Evolutionary conservation across 2,113 vertebrate genomes (phyloP).

Genomic region (Aythya baeri): DNA sequence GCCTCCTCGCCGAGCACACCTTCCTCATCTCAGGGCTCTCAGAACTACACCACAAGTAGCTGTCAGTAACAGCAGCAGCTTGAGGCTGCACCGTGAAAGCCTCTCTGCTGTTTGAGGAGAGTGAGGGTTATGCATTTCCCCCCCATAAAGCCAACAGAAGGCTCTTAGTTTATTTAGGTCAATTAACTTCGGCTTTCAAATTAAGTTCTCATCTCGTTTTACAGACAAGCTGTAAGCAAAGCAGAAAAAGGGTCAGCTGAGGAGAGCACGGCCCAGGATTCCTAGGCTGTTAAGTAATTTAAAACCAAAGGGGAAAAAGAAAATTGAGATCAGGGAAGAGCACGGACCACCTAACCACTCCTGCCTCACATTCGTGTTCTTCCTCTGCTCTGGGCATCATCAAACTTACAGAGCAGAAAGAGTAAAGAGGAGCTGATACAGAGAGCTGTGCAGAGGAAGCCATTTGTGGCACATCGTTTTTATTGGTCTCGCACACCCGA

Average conservation of each 20-base stretch:
- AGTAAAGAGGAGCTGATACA: rapidly evolving
- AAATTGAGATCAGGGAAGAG: neutral
- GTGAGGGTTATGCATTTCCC: neutral
- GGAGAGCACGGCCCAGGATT: slow-evolving; percentile 14
- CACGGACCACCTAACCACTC: neutral
- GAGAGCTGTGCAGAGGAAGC: neutral
- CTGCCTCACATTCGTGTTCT: neutral
- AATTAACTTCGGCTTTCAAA: slow-evolving; percentile 65
- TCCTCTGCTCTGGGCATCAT: neutral
- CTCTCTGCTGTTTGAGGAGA: neutral
- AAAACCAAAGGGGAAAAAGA: slow-evolving; percentile 19
- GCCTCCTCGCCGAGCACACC: neutral
- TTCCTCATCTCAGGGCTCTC: neutral
- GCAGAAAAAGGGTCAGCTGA: slow-evolving; percentile 48
- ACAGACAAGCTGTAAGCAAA: slow-evolving; percentile 60
- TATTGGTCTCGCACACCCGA: neutral
- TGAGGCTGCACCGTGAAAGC: neutral
- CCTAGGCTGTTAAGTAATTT: slow-evolving; percentile 14
- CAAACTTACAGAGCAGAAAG: neutral
- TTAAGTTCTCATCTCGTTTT: slow-evolving; percentile 60
- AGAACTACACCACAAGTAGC: neutral
- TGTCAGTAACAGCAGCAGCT: neutral
- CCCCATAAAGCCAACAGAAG: slow-evolving; percentile 35
- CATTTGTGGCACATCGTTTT: slow-evolving; percentile 33
- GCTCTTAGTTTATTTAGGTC: slow-evolving; percentile 61